phyloP scores from a whole-genome alignment of 2,113 vertebrate genomes.

The Phrynosoma blainvillii region DNA sequence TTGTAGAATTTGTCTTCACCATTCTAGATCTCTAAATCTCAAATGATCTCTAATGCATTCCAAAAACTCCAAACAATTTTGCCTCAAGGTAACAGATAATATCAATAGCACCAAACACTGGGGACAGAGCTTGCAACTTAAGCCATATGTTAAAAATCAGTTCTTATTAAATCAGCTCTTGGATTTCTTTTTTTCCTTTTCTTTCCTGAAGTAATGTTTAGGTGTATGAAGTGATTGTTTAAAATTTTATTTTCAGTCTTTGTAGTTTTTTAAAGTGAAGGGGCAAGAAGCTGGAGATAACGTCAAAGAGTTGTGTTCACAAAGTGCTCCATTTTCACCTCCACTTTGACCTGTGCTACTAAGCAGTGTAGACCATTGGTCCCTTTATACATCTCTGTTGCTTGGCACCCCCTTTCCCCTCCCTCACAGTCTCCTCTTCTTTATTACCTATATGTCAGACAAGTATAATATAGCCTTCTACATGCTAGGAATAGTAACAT shows the following conservation, averaged over 20 bases:
- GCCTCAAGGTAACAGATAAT: slow-evolving; percentile 45
- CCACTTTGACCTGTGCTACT: background rate
- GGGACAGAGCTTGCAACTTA: background rate
- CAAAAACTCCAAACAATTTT: slow-evolving; percentile 43
- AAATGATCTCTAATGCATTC: slow-evolving; percentile 41
- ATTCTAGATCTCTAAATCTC: slow-evolving; percentile 25
- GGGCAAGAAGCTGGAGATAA: slow-evolving; percentile 11
- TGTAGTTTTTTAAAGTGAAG: slow-evolving; percentile 27
- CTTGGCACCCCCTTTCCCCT: no score
- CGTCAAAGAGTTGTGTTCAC: background rate
- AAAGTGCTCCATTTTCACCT: background rate
- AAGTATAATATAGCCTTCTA: no score
- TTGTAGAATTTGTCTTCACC: slow-evolving; percentile 38
- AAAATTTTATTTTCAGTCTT: background rate
- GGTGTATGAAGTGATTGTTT: background rate
- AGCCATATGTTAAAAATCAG: slow-evolving; percentile 4
- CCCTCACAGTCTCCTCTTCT: no score
- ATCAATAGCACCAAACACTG: background rate
- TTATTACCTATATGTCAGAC: no score
- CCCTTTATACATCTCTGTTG: background rate
- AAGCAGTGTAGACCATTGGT: no score
- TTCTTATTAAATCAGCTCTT: background rate
- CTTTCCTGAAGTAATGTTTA: background rate
- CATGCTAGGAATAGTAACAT: no score
- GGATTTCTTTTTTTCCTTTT: slow-evolving; percentile 8